Evolutionary conservation across 2,797 vertebrate species (phyloP), one percentile per base, ranked within the genome.

Genomic region (Crocidura indochinensis): DNA sequence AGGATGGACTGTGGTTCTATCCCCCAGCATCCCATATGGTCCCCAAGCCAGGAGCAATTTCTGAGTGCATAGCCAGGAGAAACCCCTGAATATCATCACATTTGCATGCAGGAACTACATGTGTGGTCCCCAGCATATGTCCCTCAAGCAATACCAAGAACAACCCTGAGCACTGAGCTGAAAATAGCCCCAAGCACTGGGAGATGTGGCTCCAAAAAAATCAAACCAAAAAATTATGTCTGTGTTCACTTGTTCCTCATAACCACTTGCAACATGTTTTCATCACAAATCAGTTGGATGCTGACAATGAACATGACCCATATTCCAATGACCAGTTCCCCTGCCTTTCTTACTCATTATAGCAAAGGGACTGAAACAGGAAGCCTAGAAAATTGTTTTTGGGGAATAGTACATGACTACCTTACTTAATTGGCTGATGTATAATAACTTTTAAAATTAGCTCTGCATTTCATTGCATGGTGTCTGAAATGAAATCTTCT

Each of bases 351-450:
- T 92, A 65, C 51, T 94, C 94, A 87, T 96, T 94, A 95, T 15
- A 81, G 46, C 88, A 90, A 92, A 95, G 90, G 68, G 96, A 90
- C 93, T 81, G 82, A 95, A 95, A 95, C 11, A 90, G 87, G 92
- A 96, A 95, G 87, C 87, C 65, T 95, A 86, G 92, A 90, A 87
- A 95, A 95, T 91, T 93, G 80, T 77, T 90, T 44, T 67, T 10
- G 12, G 19, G 44, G 44, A 38, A 26, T 84, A 94, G 87, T 60
- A 0, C 1, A 74, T 93, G 91, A 76, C 20, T 97, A 96, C 87
- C 90, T 74, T 44, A 82, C 67, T 96, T 97, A 96, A 97, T 91
- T 97, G 95, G 97, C 96, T 95, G 96, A 97, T 96, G 95, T 97
- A 93, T 93, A 97, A 93, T 94, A 96, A 90, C 90, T 96, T 97